Evolutionary conservation across 2,797 vertebrate genomes (phyloP), one percentile per base, ranked within the genome.

Genomic region (Jordanella pulchra): DNA sequence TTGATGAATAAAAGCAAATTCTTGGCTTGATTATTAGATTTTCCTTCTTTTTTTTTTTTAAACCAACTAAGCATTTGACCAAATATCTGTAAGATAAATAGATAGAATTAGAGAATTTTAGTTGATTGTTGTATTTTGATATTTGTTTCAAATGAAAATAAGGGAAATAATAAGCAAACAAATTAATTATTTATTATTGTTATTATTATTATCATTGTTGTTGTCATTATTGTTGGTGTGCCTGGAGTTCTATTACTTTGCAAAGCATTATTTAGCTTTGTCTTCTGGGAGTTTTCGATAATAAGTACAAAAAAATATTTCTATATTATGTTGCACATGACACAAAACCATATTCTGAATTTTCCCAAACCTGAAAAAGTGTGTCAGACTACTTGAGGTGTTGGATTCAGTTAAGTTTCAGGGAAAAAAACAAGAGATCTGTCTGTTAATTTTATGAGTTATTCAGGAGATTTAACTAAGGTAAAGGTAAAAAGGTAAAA

Each of bases 61-160:
- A 13, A 23, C 1, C 13, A 73, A 56, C 61, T 55, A 48, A 17
- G 25, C 53, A n/a, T 63, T 71, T 6, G 55, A 72, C 67, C 67
- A 85, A 77, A 54, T 73, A 72, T 27, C 67, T 30, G 60, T 47
- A 69, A 53, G 18, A 77, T 51, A n/a, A 2, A 47, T 79, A 50
- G 5, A 65, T 68, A 67, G 71, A 27, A n/a, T 64, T 63, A 66
- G n/a, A 72, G 51, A 63, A n/a, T n/a, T n/a, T n/a, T n/a, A n/a
- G n/a, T n/a, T n/a, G n/a, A n/a, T n/a, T n/a, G n/a, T n/a, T n/a
- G n/a, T n/a, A n/a, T n/a, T 39, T 39, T 0, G 35, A 39, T 39
- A 7, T 39, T 39, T 39, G 35, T 5, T 39, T 39, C 5, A 27
- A 70, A 25, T 71, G 58, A 60, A 69, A 27, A 44, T 28, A 56